Percentiles rank a stretch among this genome's conserved stretches.
phyloP scores from a whole-genome alignment of 2,113 vertebrate genomes.

The Papio anubis region DNA sequence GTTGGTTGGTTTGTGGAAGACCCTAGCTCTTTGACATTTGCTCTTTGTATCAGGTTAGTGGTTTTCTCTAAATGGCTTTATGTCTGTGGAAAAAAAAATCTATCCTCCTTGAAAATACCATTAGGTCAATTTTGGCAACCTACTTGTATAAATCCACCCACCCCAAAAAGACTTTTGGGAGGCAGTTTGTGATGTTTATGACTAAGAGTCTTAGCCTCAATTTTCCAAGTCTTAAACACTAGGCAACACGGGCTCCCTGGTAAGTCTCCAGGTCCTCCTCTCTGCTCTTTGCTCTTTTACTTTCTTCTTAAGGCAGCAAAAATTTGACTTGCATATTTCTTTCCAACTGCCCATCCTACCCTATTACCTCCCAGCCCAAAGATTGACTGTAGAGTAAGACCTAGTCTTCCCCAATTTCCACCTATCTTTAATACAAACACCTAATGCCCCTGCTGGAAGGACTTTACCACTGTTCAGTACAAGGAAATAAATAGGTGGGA shows the following conservation, averaged over 20 bases:
- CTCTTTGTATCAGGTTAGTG: slow-evolving; percentile 25
- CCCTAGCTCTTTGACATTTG: not conserved
- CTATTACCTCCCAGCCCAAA: not conserved
- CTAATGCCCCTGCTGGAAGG: not conserved
- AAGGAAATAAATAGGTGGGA: slow-evolving; percentile 5
- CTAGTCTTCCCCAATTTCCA: not conserved
- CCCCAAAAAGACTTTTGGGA: not conserved
- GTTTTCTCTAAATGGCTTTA: slow-evolving; percentile 40
- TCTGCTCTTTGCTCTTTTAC: not conserved
- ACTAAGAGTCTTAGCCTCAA: not conserved
- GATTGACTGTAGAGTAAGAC: not conserved
- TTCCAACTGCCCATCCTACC: not conserved
- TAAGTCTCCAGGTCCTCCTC: not conserved
- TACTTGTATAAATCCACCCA: not conserved
- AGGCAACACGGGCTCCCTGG: not conserved
- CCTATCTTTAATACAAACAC: not conserved
- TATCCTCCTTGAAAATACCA: slow-evolving; percentile 45
- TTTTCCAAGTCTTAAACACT: not conserved
- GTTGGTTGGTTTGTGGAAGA: slow-evolving; percentile 1
- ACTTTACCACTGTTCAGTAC: not conserved
- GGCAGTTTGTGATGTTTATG: slow-evolving; percentile 17
- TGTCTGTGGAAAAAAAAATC: slow-evolving; percentile 8
- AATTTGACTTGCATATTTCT: not conserved
- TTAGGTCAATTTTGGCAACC: not conserved
- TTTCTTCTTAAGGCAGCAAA: slow-evolving; percentile 1